These are phyloP conservation scores for Eurypyga helias DNA, from an alignment of 2,113 vertebrate species.

Conservation along the genomic window DNA sequence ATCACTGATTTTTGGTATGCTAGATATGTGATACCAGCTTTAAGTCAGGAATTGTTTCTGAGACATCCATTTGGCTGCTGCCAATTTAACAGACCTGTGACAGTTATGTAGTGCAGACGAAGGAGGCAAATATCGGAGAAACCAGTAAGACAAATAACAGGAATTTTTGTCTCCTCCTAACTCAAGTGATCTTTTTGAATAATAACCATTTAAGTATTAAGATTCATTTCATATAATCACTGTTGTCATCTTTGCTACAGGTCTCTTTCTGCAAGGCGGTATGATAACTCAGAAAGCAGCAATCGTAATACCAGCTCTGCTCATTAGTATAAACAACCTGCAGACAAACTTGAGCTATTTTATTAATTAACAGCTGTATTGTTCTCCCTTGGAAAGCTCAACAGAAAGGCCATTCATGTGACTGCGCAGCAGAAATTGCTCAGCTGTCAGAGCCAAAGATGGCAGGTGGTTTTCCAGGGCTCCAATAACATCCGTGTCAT, in stretches of 20 bases:
- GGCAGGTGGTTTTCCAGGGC: constrained; percentile 27
- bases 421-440: background rate
- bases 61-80: background rate
- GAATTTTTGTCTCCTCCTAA: background rate
- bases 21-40: background rate
- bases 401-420: background rate
- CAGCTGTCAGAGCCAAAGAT: background rate
- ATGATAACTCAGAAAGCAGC: background rate
- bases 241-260: background rate
- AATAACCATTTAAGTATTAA: background rate
- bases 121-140: background rate
- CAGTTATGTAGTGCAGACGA: background rate
- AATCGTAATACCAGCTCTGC: background rate
- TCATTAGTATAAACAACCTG: background rate
- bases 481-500: background rate
- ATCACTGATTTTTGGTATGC: background rate
- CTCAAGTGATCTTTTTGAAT: background rate
- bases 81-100: background rate
- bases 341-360: background rate
- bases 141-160: background rate
- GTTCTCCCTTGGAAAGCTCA: constrained; percentile 2
- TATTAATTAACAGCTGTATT: background rate
- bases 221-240: background rate
- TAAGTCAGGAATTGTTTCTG: background rate
- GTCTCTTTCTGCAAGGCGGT: background rate